These are phyloP conservation scores for Heliconius aoede DNA, from an alignment of 2,888 invertebrate species.

Conservation along the genomic window DNA sequence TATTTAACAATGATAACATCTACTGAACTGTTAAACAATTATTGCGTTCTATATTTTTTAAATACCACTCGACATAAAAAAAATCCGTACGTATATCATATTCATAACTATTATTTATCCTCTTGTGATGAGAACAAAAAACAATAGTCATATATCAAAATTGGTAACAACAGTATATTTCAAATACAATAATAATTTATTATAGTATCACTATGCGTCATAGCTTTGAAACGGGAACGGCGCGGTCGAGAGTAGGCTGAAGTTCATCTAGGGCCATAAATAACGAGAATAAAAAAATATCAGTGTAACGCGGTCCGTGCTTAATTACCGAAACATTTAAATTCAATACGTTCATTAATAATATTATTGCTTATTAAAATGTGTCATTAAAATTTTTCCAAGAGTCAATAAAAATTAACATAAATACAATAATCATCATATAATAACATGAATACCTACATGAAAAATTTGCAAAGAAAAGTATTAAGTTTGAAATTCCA, in stretches of 20 bases:
- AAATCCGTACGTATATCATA: background rate
- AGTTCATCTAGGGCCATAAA: conserved; percentile 32
- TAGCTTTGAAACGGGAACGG: conserved; percentile 28
- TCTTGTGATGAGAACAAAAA: conserved; percentile 22
- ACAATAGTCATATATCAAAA: conserved; percentile 31
- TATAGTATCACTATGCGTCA: conserved; percentile 36
- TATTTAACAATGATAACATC: too few species aligned
- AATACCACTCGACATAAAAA: background rate
- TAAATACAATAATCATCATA: background rate
- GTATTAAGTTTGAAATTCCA: background rate
- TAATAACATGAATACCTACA: background rate
- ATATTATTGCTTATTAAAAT: too few species aligned
- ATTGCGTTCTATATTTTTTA: background rate
- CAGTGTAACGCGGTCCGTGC: background rate
- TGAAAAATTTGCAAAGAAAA: background rate
- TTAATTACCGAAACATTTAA: too few species aligned
- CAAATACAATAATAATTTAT: conserved; percentile 36
- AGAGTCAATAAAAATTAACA: too few species aligned
- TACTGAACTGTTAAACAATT: background rate
- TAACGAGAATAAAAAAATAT: conserved; percentile 20
- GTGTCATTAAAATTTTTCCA: too few species aligned
- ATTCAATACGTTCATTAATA: too few species aligned
- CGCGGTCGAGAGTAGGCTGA: conserved; percentile 27
- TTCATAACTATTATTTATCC: conserved; percentile 14
- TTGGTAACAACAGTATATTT: conserved; percentile 32